Evolutionary conservation across 2,888 invertebrate genomes (phyloP).

Genomic region (Julus scanicus): DNA sequence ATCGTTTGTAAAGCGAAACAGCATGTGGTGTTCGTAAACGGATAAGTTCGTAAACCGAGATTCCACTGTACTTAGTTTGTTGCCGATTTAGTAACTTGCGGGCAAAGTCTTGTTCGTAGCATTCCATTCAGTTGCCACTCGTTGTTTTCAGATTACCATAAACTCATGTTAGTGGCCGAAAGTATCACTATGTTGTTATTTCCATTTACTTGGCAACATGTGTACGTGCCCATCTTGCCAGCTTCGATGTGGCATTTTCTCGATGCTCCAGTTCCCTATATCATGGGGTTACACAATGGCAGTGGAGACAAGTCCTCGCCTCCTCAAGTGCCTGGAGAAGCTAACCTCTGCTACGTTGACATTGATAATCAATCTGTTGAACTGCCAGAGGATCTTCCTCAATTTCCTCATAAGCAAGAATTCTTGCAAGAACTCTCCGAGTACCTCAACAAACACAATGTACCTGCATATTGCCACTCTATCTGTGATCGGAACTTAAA

Average conservation of each 20-base stretch:
- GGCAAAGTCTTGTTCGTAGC: background rate
- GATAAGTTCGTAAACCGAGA: too few species aligned
- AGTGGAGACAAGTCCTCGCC: constrained; percentile 58
- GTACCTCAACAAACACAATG: constrained; percentile 74
- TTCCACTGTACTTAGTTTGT: background rate
- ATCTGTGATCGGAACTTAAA: constrained; percentile 53
- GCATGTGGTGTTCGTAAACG: too few species aligned
- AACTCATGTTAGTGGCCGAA: constrained; percentile 96
- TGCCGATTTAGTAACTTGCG: background rate
- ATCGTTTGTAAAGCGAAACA: too few species aligned
- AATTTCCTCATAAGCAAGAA: constrained; percentile 89
- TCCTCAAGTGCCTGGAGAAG: constrained; percentile 65
- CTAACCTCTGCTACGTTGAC: constrained; percentile 94
- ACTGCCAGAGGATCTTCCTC: constrained; percentile 93
- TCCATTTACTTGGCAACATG: constrained; percentile 98
- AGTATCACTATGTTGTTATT: constrained; percentile 88
- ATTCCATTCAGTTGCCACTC: background rate
- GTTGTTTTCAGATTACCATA: constrained; percentile 84
- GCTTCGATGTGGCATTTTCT: constrained; percentile 94
- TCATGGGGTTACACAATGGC: constrained; percentile 83
- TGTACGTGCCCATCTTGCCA: constrained; percentile 98
- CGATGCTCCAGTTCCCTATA: constrained; percentile 98
- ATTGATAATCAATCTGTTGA: constrained; percentile 93
- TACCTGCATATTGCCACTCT: constrained; percentile 60
- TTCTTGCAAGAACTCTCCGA: constrained; percentile 83